phyloP scores from a whole-genome alignment of 2,113 vertebrate species.

The Tor tambroides region DNA sequence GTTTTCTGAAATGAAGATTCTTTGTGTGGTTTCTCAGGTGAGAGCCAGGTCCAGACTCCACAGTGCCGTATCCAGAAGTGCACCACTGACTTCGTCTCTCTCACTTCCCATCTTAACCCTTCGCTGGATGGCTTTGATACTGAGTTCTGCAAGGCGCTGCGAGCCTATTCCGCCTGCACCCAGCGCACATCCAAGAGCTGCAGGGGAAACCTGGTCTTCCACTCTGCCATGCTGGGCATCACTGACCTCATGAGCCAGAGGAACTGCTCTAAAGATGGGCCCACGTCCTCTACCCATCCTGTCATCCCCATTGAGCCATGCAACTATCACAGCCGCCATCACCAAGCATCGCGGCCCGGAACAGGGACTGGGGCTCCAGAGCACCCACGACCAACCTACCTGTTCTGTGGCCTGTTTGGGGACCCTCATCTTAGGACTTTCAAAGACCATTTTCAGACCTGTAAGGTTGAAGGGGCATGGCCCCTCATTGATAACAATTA shows the following conservation, averaged over 20 bases:
- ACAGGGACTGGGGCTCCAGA: constrained; percentile 58
- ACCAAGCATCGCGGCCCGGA: constrained; percentile 62
- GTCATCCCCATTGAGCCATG: constrained; percentile 85
- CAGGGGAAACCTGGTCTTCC: constrained; percentile 93
- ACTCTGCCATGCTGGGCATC: constrained; percentile 93
- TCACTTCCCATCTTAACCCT: constrained; percentile 86
- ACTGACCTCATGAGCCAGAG: constrained; percentile 96
- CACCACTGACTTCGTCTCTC: constrained; percentile 89
- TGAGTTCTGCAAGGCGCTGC: constrained; percentile 94
- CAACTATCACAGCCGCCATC: constrained; percentile 83
- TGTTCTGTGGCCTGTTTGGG: constrained; percentile 96
- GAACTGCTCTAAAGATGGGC: constrained; percentile 96
- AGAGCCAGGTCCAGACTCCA: constrained; percentile 83
- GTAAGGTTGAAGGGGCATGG: constrained; percentile 97
- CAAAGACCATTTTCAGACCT: constrained; percentile 96
- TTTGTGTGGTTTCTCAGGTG: constrained; percentile 69
- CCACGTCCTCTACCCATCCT: constrained; percentile 87
- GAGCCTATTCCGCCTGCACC: constrained; percentile 89
- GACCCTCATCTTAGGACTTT: constrained; percentile 97
- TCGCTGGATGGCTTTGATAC: constrained; percentile 85
- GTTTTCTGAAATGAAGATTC: neutral
- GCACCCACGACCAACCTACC: constrained; percentile 74
- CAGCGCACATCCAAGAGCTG: constrained; percentile 92
- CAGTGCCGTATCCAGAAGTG: constrained; percentile 97
- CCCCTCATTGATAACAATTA: constrained; percentile 97